A percentile compares a stretch with the other conserved stretches of the same genome.
Conservation (phyloP, 2,797 vertebrate species). For the Tapera naevia region DNA sequence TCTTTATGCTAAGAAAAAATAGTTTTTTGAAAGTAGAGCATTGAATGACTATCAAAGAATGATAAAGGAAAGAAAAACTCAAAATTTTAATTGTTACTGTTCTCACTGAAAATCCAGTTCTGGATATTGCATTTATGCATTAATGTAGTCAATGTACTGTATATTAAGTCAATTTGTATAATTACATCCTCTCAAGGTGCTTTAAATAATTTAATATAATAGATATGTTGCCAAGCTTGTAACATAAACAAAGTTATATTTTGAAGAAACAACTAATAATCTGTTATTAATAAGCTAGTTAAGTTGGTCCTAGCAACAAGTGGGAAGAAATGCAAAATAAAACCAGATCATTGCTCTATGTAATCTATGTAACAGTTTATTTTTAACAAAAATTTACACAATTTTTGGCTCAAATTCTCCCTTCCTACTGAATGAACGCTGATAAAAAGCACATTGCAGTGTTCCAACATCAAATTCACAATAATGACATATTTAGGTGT, state of each 20-base stretch:
- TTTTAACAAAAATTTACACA: neutral
- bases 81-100: neutral
- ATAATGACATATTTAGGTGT: neutral
- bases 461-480: neutral
- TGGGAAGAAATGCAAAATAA: neutral
- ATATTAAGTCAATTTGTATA: neutral
- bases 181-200: neutral
- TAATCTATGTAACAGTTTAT: neutral
- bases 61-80: neutral
- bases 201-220: neutral
- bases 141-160: neutral
- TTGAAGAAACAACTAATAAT: neutral
- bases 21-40: neutral
- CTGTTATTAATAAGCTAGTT: neutral
- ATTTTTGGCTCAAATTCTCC: neutral
- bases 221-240: neutral
- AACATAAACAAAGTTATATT: neutral
- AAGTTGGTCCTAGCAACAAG: neutral
- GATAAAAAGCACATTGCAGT: neutral
- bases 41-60: neutral
- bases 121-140: neutral
- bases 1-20: neutral
- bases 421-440: neutral
- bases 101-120: neutral
- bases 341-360: neutral